These are phyloP conservation scores for Leptopterna dolabrata DNA, from an alignment of 2,888 invertebrate species.

Conservation along the genomic window DNA sequence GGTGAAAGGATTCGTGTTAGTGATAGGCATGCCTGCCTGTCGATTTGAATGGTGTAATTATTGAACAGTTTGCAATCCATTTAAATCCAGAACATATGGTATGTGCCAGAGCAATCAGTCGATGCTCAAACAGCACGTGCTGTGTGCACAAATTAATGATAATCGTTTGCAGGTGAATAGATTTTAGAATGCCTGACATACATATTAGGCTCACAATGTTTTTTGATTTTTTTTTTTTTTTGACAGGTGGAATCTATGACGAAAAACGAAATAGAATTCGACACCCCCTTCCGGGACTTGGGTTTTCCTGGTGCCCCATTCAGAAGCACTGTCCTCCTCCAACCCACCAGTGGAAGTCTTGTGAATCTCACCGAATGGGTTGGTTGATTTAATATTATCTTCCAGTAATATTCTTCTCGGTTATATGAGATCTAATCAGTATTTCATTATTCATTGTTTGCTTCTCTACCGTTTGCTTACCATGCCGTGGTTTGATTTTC, in stretches of 20 bases:
- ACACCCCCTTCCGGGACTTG: conserved; percentile 97
- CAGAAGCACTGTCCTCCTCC: conserved; percentile 93
- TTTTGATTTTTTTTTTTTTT: background rate
- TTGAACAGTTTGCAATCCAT: too few species aligned
- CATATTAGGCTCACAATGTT: too few species aligned
- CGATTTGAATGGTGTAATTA: too few species aligned
- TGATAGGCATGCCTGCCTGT: too few species aligned
- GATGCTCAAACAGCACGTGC: background rate
- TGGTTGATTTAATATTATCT: conserved; percentile 60
- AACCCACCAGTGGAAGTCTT: conserved; percentile 97
- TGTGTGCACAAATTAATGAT: too few species aligned
- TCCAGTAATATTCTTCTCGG: conserved; percentile 23
- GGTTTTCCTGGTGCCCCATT: conserved; percentile 98
- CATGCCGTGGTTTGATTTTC: background rate
- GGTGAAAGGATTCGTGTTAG: too few species aligned
- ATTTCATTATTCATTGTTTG: background rate
- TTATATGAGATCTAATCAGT: background rate
- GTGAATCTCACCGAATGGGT: conserved; percentile 98
- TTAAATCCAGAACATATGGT: too few species aligned
- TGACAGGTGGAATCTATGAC: conserved; percentile 86
- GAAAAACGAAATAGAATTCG: conserved; percentile 97
- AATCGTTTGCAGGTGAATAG: too few species aligned
- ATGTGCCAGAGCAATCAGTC: too few species aligned
- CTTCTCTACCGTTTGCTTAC: background rate
- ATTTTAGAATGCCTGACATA: too few species aligned